Evolutionary conservation across 2,797 vertebrate species (phyloP), one percentile per base, ranked within the genome.

Genomic region (Scolopax bukidnonensis): DNA sequence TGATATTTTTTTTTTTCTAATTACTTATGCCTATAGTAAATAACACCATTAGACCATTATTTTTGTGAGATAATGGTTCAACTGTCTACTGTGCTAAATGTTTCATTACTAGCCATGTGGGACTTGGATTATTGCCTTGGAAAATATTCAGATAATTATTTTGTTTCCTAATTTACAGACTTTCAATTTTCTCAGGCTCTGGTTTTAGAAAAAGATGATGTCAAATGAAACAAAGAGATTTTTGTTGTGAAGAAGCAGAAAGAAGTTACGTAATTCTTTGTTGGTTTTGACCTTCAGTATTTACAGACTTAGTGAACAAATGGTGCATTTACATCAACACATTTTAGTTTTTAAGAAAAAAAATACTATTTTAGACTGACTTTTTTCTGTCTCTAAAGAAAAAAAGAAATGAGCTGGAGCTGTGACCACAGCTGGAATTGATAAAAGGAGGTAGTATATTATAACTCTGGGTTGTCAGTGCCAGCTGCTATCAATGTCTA

Each of bases 41-140:
- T 87, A 67, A 36, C 40, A 36, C 11, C 38, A 88, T 83, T 83
- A 77, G 51, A 89, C 24, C 16, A 33, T 68, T 90, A 21, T 84
- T 80, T 93, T 32, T 68, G 38, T 87, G 71, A 78, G 90, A 38
- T 78, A 94, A 90, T 77, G 48, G 64, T 84, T 95, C 89, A 83
- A 6, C 53, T 4, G 6, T 74, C 65, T 85, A 28, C 45, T 83
- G 32, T 65, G 61, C 53, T 65, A 61, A 86, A 21, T 68, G 41
- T 47, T 90, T 92, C 82, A 27, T 91, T 89, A 89, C 68, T 83
- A 61, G 41, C 45, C 59, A 19, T 47, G 50, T 84, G 59, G 83
- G 67, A 84, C 57, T 89, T 68, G 64, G 60, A 81, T 83, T 87
- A 75, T 69, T 96, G 82, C 71, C 73, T 75, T 87, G 61, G 24